These are phyloP conservation scores for Sinocyclocheilus anshuiensis DNA, from an alignment of 2,113 vertebrate genomes.

Conservation along the genomic window DNA sequence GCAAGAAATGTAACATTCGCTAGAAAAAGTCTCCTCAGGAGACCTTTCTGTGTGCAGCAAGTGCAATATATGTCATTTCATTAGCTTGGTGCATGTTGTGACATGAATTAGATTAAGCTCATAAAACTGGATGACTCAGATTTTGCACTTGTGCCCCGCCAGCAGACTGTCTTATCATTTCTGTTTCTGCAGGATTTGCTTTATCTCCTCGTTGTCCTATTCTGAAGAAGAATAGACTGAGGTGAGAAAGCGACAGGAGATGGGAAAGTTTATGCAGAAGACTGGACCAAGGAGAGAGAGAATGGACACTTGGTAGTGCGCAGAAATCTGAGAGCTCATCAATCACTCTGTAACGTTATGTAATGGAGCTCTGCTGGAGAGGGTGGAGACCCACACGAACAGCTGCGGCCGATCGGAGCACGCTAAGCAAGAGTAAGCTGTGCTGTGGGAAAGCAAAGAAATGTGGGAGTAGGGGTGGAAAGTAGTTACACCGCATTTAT, in stretches of 20 bases:
- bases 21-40: not conserved
- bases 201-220: not conserved
- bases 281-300: conserved; percentile 33
- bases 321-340: conserved; percentile 47
- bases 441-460: not conserved
- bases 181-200: not conserved
- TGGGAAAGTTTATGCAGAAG: not conserved
- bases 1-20: not conserved
- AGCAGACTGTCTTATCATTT: conserved; percentile 22
- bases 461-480: not conserved
- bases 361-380: conserved; percentile 39
- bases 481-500: conserved; percentile 15
- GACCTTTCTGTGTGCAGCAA: conserved; percentile 24
- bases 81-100: conserved; percentile 14
- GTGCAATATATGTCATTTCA: conserved; percentile 10
- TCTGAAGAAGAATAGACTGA: not conserved
- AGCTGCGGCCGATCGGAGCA: conserved; percentile 40
- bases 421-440: conserved; percentile 11
- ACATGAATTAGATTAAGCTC: conserved; percentile 18
- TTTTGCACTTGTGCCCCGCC: conserved; percentile 14
- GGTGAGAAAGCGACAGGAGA: not conserved
- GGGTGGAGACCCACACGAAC: conserved; percentile 38
- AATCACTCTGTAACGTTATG: conserved; percentile 55
- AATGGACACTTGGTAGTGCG: conserved; percentile 38
- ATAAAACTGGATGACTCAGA: conserved; percentile 20